Conservation (phyloP, 2,797 vertebrate species). For the Falco peregrinus region DNA sequence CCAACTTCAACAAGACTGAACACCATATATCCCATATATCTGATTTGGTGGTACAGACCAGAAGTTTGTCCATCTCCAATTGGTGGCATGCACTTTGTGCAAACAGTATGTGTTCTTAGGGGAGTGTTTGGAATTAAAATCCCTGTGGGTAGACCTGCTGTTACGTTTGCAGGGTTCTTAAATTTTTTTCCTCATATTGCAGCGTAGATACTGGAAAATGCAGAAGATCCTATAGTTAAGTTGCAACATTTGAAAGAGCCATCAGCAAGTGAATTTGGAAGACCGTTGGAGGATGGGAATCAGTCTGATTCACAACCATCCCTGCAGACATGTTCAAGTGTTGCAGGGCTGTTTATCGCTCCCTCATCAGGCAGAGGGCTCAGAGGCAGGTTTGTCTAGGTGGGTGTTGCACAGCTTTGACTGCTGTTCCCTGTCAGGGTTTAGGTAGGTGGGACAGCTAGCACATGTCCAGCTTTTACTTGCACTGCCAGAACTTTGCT, state of each 20-base stretch:
- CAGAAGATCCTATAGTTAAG: background rate
- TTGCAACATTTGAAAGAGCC: background rate
- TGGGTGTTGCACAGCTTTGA: background rate
- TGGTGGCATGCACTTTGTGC: background rate
- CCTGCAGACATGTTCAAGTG: background rate
- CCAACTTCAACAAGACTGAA: accelerated
- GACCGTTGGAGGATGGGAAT: background rate
- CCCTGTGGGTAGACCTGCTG: background rate
- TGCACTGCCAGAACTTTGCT: background rate
- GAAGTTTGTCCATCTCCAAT: background rate
- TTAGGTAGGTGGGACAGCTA: background rate
- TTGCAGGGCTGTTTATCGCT: background rate
- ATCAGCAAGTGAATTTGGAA: background rate
- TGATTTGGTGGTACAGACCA: background rate
- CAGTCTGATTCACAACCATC: background rate
- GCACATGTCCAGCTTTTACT: background rate
- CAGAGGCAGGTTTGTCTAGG: background rate
- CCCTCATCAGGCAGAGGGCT: background rate
- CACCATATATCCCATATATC: accelerated
- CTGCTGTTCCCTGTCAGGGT: background rate
- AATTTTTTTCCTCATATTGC: background rate
- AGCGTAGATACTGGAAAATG: background rate
- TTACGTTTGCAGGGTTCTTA: background rate
- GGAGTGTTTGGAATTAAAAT: background rate
- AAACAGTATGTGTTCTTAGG: background rate